Percentiles rank a stretch among this genome's conserved stretches.
These are phyloP conservation scores for Pagrus major DNA, from an alignment of 2,113 vertebrate genomes.

Conservation along the genomic window DNA sequence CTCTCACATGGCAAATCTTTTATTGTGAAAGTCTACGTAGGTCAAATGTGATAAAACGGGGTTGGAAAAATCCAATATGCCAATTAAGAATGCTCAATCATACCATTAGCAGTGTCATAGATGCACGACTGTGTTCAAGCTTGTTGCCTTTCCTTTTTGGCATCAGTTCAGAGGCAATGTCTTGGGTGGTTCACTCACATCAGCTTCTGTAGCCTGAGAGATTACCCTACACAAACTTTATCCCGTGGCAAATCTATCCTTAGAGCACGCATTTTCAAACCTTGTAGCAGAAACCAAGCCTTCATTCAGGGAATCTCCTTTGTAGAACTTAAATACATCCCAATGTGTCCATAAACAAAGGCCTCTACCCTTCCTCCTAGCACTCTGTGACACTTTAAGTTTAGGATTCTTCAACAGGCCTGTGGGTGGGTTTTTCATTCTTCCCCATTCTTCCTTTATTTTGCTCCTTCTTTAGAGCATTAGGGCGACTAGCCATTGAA, in stretches of 20 bases:
- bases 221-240: slow-evolving; percentile 73
- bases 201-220: slow-evolving; percentile 50
- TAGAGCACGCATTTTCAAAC: slow-evolving; percentile 77
- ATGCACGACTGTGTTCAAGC: slow-evolving; percentile 1
- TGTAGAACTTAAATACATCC: slow-evolving; percentile 86
- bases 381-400: slow-evolving; percentile 82
- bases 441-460: slow-evolving; percentile 71
- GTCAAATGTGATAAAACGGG: slow-evolving; percentile 57
- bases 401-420: slow-evolving; percentile 77
- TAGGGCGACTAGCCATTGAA: slow-evolving; percentile 85
- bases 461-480: slow-evolving; percentile 82
- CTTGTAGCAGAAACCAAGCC: slow-evolving; percentile 83
- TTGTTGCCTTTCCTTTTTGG: slow-evolving; percentile 43
- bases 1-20: slow-evolving; percentile 17
- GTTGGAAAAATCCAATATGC: slow-evolving; percentile 52
- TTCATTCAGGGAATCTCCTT: slow-evolving; percentile 80
- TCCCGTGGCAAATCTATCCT: slow-evolving; percentile 76
- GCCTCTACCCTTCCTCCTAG: slow-evolving; percentile 73
- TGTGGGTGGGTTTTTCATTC: slow-evolving; percentile 82
- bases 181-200: slow-evolving; percentile 61
- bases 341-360: slow-evolving; percentile 86
- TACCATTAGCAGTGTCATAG: slow-evolving; percentile 66
- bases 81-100: slow-evolving; percentile 56
- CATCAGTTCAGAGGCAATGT: slow-evolving; percentile 51
- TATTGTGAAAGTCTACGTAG: slow-evolving; percentile 31